Conservation (phyloP, 1,140 invertebrate genomes). For the Zaprionus tsacasi region DNA sequence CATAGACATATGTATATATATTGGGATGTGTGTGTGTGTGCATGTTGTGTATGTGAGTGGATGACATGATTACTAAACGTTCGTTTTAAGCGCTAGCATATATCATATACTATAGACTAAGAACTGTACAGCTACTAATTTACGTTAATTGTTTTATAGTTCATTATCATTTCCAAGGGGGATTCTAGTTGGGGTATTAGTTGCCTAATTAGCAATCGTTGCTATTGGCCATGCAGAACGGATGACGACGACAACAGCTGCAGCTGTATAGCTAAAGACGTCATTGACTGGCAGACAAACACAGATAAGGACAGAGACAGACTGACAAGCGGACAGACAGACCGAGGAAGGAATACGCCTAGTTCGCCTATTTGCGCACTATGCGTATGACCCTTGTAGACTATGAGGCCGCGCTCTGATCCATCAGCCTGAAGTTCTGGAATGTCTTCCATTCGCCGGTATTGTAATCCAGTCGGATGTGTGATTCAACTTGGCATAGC, state of each 20-base stretch:
- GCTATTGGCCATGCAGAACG: conserved; percentile 49
- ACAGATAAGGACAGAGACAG: conserved; percentile 42
- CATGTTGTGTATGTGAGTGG: conserved; percentile 29
- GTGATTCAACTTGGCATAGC: conserved; percentile 90
- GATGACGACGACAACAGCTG: conserved; percentile 35
- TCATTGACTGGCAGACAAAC: conserved; percentile 19
- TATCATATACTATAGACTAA: conserved; percentile 63
- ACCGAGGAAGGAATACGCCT: conserved; percentile 34
- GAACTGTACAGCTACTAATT: conserved; percentile 81
- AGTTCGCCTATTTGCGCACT: conserved; percentile 55
- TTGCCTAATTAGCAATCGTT: conserved; percentile 61
- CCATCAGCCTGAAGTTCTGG: conserved; percentile 88
- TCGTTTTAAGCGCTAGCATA: conserved; percentile 75
- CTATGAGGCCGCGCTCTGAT: conserved; percentile 77
- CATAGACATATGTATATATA: conserved; percentile 24
- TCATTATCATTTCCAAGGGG: conserved; percentile 57
- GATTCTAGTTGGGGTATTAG: conserved; percentile 8
- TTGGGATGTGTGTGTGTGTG: conserved; percentile 17
- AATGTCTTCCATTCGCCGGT: conserved; percentile 94
- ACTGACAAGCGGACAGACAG: conserved; percentile 38
- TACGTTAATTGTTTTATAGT: conserved; percentile 77
- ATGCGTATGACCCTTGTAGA: conserved; percentile 77
- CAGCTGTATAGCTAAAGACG: conserved; percentile 25
- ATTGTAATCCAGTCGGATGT: conserved; percentile 95
- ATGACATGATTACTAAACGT: conserved; percentile 65